Base-by-base conservation (phyloP, 2,888 invertebrate species). In the Acrobasis suavella region DNA sequence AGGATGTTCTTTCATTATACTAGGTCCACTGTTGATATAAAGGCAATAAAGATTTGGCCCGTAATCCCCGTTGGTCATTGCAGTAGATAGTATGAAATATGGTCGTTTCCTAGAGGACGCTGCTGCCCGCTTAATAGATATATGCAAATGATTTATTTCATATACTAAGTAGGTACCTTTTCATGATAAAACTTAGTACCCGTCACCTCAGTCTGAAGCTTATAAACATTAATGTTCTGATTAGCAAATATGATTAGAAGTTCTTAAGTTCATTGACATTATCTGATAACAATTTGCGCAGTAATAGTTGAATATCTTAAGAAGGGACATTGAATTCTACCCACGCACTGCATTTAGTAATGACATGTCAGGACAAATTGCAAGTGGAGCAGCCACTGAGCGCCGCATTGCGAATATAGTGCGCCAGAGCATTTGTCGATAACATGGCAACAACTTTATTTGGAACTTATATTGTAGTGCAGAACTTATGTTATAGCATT, bases 291-390 rank as follows among this genome's bases (percentile, higher is more conserved):
- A 50, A 50, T 38, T 50, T 17, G 9, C 37, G 50, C 15, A 14
- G 38, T 38, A 60, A 60, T 51, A 14, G 17, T 60, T 39, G 22
- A 60, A 60, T 39, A 60, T 60, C 51, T 51, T 51, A 60, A 51
- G 39, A 51, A 9, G 39, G 37, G 51, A 42, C 38, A 52, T 51
- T 60, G 51, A 51, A 60, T 42, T 17, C 60, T 12, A 38, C 46
- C 61, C 61, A 61, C 54, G 62, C 50, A 52, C 60, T 62, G 49
- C 59, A 16, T 61, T 64, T 61, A 62, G 67, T 63, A 65, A 65
- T 67, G 67, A 67, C 63, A 65, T 65, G 63, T 62, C 64, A 60
- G 58, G 67, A 67, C 63, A 67, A 67, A 67, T 67, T 52, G 64
- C 62, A 62, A 62, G 52, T 62, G 62, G 59, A 65, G 64, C 64